Evolutionary conservation across 2,797 vertebrate genomes (phyloP), one percentile per base, ranked within the genome.

Genomic region (Cyprinella venusta): DNA sequence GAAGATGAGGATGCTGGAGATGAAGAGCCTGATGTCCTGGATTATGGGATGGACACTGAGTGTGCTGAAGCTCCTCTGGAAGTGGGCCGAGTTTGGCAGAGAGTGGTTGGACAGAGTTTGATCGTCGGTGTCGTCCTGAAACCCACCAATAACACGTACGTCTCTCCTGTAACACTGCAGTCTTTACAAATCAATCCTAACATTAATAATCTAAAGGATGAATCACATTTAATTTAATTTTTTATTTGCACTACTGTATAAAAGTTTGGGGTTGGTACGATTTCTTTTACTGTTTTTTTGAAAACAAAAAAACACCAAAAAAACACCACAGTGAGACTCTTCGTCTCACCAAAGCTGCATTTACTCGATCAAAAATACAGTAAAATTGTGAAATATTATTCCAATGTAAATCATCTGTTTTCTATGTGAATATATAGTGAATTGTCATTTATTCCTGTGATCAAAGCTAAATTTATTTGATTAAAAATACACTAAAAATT

Each of bases 31-130:
- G 88, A 93, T 67, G 67, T 85, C 59, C 38, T 71, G 12, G 80
- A 88, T 80, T 88, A 82, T 0, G 80, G 90, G 90, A 91, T 71
- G 76, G 87, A 85, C 84, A 89, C 89, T 24, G 42, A 79, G 84
- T 83, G 90, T 77, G 81, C 76, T 6, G 68, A 90, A 84, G 87
- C 89, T 83, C 89, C 91, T 87, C 91, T 94, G 80, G 88, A 92
- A 85, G 87, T 94, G 86, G 92, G 96, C 86, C 95, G 95, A 85
- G 89, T 97, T 72, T 99, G 98, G 97, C 95, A 96, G 85, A 95
- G 94, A 80, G 82, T 97, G 79, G 78, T 94, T 18, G 95, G 91
- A 78, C 94, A 96, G 88, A 94, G 30, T 87, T 90, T 99, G 92
- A 91, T 99, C 75, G 92, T 97, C 87, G 97, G 97, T 87, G 93